Evolutionary conservation across 1,140 invertebrate genomes (phyloP).

Genomic region (Caenorhabditis latens): DNA sequence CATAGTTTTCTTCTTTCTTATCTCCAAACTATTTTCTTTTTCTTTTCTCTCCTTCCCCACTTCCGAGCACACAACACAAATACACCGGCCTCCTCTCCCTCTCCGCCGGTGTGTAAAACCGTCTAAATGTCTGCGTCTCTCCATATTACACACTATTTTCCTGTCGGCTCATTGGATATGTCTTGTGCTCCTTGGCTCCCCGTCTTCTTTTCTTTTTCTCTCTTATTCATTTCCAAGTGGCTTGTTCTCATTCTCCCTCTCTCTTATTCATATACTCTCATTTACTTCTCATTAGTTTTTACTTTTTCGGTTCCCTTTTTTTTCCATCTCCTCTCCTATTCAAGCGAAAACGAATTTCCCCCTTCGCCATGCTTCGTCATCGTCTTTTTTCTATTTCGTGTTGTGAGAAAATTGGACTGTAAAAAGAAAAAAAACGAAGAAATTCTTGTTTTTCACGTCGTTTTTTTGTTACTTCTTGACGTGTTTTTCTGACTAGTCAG

Average conservation of each 20-base stretch:
- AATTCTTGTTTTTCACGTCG: not conserved
- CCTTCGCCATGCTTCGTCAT: not conserved
- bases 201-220: not conserved
- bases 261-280: not conserved
- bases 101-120: too few species aligned
- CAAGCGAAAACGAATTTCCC: constrained; percentile 7
- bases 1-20: too few species aligned
- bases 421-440: not conserved
- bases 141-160: too few species aligned
- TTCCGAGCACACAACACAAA: too few species aligned
- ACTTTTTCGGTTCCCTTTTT: not conserved
- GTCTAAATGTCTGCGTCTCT: too few species aligned
- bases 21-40: too few species aligned
- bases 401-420: too few species aligned
- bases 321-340: not conserved
- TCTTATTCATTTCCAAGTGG: not conserved
- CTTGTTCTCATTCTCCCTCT: not conserved
- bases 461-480: not conserved
- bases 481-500: not conserved
- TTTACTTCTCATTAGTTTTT: constrained; percentile 48
- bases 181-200: not conserved
- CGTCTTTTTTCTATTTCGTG: too few species aligned
- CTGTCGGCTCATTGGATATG: too few species aligned
- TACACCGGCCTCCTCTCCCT: too few species aligned
- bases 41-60: too few species aligned